Base-by-base conservation (phyloP, 1,140 invertebrate species). In the Cotesia glomerata region DNA sequence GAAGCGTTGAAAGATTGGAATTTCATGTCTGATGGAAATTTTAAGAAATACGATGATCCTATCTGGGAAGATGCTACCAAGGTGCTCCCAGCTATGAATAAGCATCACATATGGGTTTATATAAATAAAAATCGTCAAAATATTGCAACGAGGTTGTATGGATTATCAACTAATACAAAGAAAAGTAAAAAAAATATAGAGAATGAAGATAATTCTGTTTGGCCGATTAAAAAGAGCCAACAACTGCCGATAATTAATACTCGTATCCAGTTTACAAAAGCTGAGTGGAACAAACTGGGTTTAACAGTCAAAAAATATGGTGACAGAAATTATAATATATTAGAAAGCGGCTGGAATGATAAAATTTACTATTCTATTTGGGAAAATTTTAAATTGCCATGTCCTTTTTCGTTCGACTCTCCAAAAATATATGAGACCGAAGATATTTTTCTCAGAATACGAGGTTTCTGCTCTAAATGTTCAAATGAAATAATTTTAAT, bases 341-440 rank as follows among this genome's bases (percentile, higher is more conserved):
- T 71, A 13, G 54, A 56, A 18, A n/a, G 18, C 16, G 69, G 73
- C 16, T 74, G 69, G 73, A 71, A 39, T 3, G 58, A 71, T 49
- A 49, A 32, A 11, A 3, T 74, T 34, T 68, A 71, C 14, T 35
- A 62, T 14, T 9, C 45, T 9, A 36, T 71, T 18, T 74, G 69
- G 73, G 16, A 56, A n/a, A 4, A 71, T 8, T 49, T 71, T 18
- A 67, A 52, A 68, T 16, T 68, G 35, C 73, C 69, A 13, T 71
- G 73, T 45, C 49, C 69, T 4, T 74, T 62, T 32, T 45, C 39
- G 7, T 74, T 74, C 39, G 66, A 69, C 49, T 62, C 59, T 39
- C 63, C 73, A 11, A 71, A 71, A 51, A 58, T 71, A 3, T 51
- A 68, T 14, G n/a, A 52, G 3, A 61, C 18, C 36, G 69, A 58